Conservation (phyloP, 2,888 invertebrate genomes). For the Orthonevra nobilis region DNA sequence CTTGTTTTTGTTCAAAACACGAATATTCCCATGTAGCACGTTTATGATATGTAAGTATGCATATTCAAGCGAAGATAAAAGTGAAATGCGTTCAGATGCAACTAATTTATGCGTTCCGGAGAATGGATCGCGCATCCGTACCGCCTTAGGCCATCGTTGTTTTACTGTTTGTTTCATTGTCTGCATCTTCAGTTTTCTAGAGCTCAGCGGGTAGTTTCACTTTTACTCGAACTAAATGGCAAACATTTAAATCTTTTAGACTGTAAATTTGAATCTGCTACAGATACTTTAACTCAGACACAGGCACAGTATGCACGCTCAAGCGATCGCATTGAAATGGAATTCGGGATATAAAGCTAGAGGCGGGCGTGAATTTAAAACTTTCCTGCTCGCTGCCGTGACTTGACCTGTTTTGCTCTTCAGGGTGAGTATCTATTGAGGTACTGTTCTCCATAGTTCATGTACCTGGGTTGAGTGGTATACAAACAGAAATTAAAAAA, state of each 20-base stretch:
- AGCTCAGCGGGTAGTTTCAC: conserved; percentile 52
- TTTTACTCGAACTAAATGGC: conserved; percentile 61
- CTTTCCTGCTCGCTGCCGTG: conserved; percentile 39
- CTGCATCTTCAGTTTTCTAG: conserved; percentile 21
- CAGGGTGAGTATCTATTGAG: too few species aligned
- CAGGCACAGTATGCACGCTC: too few species aligned
- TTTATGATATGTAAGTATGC: neutral
- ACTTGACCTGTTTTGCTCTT: conserved; percentile 18
- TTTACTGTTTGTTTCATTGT: conserved; percentile 17
- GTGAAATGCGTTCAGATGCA: conserved; percentile 65
- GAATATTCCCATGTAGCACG: conserved; percentile 26
- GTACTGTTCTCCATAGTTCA: conserved; percentile 5
- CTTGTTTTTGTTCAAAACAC: conserved; percentile 27
- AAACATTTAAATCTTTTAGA: conserved; percentile 18
- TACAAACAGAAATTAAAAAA: too few species aligned
- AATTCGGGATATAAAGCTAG: neutral
- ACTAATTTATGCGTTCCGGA: conserved; percentile 66
- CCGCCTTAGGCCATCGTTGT: conserved; percentile 3
- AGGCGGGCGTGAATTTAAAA: neutral
- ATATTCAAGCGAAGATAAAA: conserved; percentile 53
- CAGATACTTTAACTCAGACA: neutral
- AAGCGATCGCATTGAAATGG: too few species aligned
- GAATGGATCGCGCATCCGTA: conserved; percentile 42
- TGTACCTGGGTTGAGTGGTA: conserved; percentile 5
- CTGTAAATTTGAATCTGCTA: conserved; percentile 26